phyloP scores from a whole-genome alignment of 1,140 invertebrate species.

The Chelonus insularis region DNA sequence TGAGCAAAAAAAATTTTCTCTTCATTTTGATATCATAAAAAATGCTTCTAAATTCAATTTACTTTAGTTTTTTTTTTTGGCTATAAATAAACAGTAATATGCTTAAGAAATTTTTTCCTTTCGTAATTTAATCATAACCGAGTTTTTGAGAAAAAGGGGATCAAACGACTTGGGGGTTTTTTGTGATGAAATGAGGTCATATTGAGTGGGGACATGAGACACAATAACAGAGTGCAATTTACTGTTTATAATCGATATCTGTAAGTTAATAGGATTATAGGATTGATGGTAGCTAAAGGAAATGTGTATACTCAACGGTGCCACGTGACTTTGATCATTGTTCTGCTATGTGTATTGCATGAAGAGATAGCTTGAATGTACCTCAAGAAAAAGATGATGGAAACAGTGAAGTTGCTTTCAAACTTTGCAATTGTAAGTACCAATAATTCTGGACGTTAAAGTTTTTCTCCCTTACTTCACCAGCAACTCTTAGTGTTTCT shows the following conservation, averaged over 20 bases:
- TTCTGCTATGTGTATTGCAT: conserved; percentile 10
- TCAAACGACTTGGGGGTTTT: too few relatives aligned
- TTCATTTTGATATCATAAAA: too few relatives aligned
- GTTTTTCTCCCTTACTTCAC: background rate
- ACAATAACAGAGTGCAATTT: background rate
- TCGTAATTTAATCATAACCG: too few relatives aligned
- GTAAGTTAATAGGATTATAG: conserved; percentile 1
- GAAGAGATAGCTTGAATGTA: background rate
- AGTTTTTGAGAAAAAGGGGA: too few relatives aligned
- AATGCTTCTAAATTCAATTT: too few relatives aligned
- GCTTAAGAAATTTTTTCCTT: too few relatives aligned
- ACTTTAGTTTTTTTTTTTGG: too few relatives aligned
- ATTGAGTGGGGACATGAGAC: too few relatives aligned
- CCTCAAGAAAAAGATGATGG: background rate
- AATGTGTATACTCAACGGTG: background rate
- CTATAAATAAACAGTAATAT: too few relatives aligned
- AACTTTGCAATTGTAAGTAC: conserved; percentile 16
- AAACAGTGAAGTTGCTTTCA: conserved; percentile 32
- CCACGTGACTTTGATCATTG: conserved; percentile 35
- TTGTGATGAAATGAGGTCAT: too few relatives aligned
- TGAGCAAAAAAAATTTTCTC: too few relatives aligned
- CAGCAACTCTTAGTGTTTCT: background rate
- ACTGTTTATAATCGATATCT: conserved; percentile 3
- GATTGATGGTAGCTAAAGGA: background rate
- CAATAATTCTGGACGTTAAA: conserved; percentile 17